These are phyloP conservation scores for Ptilorrhoa leucosticta DNA, from an alignment of 2,113 vertebrate genomes.

Conservation along the genomic window DNA sequence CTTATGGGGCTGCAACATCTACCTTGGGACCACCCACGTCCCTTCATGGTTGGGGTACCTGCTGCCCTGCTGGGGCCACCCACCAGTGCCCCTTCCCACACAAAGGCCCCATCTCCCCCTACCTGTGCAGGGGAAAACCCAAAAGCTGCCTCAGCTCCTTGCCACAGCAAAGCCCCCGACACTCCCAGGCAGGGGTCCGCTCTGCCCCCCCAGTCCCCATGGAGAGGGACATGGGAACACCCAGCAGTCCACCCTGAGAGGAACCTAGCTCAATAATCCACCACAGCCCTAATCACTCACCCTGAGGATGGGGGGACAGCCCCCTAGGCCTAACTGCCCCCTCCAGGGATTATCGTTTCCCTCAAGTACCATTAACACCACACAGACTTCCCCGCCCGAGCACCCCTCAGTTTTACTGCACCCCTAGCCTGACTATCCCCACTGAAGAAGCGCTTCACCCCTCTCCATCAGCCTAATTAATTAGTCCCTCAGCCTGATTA, in stretches of 20 bases:
- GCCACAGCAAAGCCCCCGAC: too few species aligned
- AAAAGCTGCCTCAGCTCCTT: neutral
- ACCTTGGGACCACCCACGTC: neutral
- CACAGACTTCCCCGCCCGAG: neutral
- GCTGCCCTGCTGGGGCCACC: neutral
- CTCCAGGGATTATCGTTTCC: too few species aligned
- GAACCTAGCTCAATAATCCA: neutral
- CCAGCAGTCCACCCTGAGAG: accelerated
- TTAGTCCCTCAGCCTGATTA: neutral
- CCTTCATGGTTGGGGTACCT: neutral
- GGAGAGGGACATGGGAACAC: too few species aligned
- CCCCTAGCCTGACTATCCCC: neutral
- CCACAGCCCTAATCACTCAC: too few species aligned
- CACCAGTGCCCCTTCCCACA: neutral
- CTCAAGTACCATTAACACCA: neutral
- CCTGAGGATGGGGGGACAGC: accelerated
- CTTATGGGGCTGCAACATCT: accelerated
- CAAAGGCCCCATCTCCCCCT: neutral
- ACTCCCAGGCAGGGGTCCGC: too few species aligned
- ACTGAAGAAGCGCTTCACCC: neutral
- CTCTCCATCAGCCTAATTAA: neutral
- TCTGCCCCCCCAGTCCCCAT: too few species aligned
- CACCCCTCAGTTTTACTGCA: neutral
- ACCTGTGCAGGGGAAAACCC: too few species aligned
- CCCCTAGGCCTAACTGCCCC: neutral